Evolutionary conservation across 2,888 invertebrate species (phyloP).

Genomic region (Melangyna quadrimaculata): DNA sequence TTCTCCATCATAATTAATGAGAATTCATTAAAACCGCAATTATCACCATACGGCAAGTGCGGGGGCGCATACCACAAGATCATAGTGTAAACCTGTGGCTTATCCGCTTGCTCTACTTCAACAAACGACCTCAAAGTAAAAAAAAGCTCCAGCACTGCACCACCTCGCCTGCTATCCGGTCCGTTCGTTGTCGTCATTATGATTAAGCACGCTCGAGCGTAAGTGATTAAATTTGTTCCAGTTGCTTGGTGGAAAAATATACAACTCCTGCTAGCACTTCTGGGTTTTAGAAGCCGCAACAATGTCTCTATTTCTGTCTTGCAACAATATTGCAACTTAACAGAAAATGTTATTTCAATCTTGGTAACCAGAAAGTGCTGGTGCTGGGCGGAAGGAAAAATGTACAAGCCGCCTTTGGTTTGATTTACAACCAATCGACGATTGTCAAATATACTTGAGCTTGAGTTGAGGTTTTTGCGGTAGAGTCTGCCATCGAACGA

Average conservation of each 20-base stretch:
- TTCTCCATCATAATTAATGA: slow-evolving; percentile 55
- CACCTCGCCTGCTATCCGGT: background rate
- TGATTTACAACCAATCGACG: slow-evolving; percentile 59
- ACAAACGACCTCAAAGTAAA: slow-evolving; percentile 5
- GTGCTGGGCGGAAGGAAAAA: slow-evolving; percentile 5
- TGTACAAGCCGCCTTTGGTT: slow-evolving; percentile 43
- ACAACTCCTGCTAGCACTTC: slow-evolving; percentile 12
- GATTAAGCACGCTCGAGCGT: slow-evolving; percentile 53
- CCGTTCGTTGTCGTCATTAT: background rate
- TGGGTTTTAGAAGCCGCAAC: slow-evolving; percentile 22
- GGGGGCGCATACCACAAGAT: slow-evolving; percentile 48
- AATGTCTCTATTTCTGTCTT: slow-evolving; percentile 25
- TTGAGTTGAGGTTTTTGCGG: slow-evolving; percentile 15
- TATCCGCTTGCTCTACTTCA: slow-evolving; percentile 52
- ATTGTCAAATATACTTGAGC: slow-evolving; percentile 59
- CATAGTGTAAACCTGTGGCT: slow-evolving; percentile 51
- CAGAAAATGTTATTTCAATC: slow-evolving; percentile 9
- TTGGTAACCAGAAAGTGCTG: background rate
- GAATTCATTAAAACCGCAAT: slow-evolving; percentile 56
- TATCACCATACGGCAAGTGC: slow-evolving; percentile 40
- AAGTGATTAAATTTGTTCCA: slow-evolving; percentile 61
- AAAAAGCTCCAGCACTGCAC: background rate
- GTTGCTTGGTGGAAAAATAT: slow-evolving; percentile 28
- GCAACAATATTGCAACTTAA: slow-evolving; percentile 53
- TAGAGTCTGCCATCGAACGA: background rate